Percentiles rank a stretch among this genome's conserved stretches.
Evolutionary conservation across 2,113 vertebrate genomes (phyloP).

Genomic region (Penelope pileata): DNA sequence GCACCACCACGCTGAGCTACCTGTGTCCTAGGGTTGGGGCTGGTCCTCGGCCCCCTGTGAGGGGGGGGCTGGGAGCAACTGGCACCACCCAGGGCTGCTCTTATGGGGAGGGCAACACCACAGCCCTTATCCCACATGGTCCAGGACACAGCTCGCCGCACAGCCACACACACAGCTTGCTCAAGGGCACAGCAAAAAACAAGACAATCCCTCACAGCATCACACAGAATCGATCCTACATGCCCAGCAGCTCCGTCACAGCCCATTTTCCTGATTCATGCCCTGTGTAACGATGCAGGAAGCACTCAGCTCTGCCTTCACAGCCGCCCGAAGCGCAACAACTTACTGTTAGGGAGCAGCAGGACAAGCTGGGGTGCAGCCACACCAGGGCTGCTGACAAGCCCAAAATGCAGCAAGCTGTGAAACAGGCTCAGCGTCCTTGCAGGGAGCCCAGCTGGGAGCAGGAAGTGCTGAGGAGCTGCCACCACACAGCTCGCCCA

Average conservation of each 20-base stretch:
- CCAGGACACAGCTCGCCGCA: neutral
- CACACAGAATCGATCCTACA: too few species aligned
- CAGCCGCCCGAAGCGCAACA: rapidly evolving
- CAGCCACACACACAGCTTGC: rapidly evolving
- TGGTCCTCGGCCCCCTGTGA: rapidly evolving
- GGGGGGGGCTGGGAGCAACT: neutral
- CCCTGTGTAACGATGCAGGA: rapidly evolving
- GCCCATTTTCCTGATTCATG: rapidly evolving
- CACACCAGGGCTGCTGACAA: neutral
- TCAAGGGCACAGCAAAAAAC: rapidly evolving
- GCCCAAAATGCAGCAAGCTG: rapidly evolving
- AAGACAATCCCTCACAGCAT: neutral
- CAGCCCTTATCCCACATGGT: neutral
- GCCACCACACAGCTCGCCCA: rapidly evolving
- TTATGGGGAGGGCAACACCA: rapidly evolving
- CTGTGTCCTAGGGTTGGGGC: neutral
- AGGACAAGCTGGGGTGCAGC: neutral
- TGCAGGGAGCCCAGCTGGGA: neutral
- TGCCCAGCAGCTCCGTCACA: neutral
- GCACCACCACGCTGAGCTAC: neutral
- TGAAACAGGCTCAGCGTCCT: rapidly evolving
- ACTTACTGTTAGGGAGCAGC: neutral
- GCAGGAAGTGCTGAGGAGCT: rapidly evolving
- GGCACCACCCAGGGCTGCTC: rapidly evolving
- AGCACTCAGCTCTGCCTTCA: neutral